Conservation (phyloP, 1,140 invertebrate species). For the Coenobita brevimanus region DNA sequence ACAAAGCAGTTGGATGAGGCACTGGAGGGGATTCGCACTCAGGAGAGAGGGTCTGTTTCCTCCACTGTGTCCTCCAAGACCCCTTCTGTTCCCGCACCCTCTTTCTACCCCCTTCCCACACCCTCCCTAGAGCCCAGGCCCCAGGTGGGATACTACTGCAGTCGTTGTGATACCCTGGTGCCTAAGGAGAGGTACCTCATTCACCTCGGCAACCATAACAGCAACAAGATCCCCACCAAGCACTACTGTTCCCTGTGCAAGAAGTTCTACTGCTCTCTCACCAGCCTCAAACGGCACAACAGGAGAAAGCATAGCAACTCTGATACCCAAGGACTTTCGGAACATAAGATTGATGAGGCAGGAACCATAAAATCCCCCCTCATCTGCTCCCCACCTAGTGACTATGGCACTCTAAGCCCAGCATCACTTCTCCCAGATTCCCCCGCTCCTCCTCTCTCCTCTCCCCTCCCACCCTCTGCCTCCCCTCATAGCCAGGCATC, state of each 20-base stretch:
- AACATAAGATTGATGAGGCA: background rate
- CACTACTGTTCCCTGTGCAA: conserved; percentile 48
- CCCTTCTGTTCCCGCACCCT: too few species aligned
- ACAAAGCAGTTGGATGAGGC: conserved; percentile 31
- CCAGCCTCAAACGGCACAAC: conserved; percentile 42
- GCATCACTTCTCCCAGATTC: conserved; percentile 14
- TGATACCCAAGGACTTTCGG: background rate
- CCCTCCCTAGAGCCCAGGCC: too few species aligned
- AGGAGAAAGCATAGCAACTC: conserved; percentile 35
- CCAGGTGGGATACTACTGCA: too few species aligned
- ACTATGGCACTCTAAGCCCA: conserved; percentile 54
- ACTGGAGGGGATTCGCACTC: background rate
- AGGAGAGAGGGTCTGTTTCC: too few species aligned
- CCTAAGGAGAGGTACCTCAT: background rate
- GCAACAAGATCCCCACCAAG: background rate
- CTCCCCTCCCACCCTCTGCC: conserved; percentile 1
- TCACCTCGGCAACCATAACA: conserved; percentile 8
- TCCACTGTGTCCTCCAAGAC: too few species aligned
- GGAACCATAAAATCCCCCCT: background rate
- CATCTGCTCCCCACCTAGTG: conserved; percentile 42
- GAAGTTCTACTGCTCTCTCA: conserved; percentile 34
- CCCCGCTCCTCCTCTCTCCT: background rate
- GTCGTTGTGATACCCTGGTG: too few species aligned
- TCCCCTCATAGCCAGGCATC: background rate
- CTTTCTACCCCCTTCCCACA: too few species aligned